These are phyloP conservation scores for Coenobita brevimanus DNA, from an alignment of 1,140 invertebrate species.

Conservation along the genomic window DNA sequence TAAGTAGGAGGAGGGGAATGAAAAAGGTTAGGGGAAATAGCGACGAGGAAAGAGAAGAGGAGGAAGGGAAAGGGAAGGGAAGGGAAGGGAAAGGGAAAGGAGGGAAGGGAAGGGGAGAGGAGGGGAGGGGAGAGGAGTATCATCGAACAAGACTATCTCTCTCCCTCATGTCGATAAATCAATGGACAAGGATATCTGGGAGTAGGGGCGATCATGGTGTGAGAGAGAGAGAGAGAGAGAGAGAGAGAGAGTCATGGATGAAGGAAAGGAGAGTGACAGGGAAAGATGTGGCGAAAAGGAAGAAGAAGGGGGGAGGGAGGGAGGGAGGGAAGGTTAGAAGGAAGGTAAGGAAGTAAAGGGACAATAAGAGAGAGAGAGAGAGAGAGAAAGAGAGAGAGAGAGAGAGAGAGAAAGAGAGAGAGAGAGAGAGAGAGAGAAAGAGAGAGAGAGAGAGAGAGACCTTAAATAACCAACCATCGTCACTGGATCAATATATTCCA, in stretches of 20 bases:
- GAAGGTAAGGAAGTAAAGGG: neutral
- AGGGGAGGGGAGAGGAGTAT: constrained; percentile 7
- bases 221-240: constrained; percentile 32
- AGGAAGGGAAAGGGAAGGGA: neutral
- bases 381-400: neutral
- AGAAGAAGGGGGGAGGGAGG: neutral
- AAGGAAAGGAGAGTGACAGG: neutral
- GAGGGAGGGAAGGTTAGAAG: too few relatives aligned
- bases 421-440: too few relatives aligned
- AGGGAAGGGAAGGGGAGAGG: neutral
- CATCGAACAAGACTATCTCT: neutral
- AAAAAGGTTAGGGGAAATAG: neutral
- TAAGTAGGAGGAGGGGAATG: neutral
- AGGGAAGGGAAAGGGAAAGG: neutral
- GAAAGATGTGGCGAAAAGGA: neutral
- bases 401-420: neutral
- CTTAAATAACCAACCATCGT: too few relatives aligned
- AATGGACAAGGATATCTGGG: constrained; percentile 8
- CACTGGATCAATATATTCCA: too few relatives aligned
- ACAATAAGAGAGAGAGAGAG: neutral
- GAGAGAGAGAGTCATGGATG: constrained; percentile 5
- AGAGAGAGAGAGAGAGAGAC: too few relatives aligned
- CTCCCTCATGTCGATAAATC: constrained; percentile 17
- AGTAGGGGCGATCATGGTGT: neutral
- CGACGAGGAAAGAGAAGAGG: neutral